phyloP scores from a whole-genome alignment of 1,140 invertebrate species.

The Eurytemora carolleeae region DNA sequence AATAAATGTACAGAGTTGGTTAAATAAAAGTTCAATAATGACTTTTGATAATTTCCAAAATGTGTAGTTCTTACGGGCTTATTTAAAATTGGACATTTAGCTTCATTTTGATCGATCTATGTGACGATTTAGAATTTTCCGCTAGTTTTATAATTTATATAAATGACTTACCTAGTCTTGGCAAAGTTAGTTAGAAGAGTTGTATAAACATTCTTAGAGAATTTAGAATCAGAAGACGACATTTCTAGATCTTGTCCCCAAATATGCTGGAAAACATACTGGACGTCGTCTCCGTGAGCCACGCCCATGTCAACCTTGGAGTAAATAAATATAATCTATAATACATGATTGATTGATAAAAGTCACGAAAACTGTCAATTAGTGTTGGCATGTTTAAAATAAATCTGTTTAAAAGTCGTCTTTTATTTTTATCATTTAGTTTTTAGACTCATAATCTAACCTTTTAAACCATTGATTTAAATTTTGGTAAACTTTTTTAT shows the following conservation, averaged over 20 bases:
- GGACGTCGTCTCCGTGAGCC: constrained; percentile 25
- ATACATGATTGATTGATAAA: not conserved
- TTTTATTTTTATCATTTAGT: no score
- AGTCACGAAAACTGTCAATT: not conserved
- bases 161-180: constrained; percentile 19
- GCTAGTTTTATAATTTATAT: no score
- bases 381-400: constrained; percentile 2
- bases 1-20: no score
- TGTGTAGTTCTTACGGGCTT: no score
- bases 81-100: no score
- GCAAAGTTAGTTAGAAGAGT: constrained; percentile 21
- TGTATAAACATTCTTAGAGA: constrained; percentile 20
- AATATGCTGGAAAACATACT: constrained; percentile 24
- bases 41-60: no score
- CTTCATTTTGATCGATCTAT: no score
- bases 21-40: no score
- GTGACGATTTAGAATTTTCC: no score
- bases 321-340: not conserved
- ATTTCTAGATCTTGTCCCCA: constrained; percentile 20
- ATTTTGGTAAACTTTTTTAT: no score
- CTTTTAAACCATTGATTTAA: no score
- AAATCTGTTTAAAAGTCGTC: constrained; percentile 14
- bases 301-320: constrained; percentile 20
- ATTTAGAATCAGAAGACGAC: constrained; percentile 19
- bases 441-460: no score